Conservation (phyloP, 2,888 invertebrate species). For the Ormyrus rosae region DNA sequence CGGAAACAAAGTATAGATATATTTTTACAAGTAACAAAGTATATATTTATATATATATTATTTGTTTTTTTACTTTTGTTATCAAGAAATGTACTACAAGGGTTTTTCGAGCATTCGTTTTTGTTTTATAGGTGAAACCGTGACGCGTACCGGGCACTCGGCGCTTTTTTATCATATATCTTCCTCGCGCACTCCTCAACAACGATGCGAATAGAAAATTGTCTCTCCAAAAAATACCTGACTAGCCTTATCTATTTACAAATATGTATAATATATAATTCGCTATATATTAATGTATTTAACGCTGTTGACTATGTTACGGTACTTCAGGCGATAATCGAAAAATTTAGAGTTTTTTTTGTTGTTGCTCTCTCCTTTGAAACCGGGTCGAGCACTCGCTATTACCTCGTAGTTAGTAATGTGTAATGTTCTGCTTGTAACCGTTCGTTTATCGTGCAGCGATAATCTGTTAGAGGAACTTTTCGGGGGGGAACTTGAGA, state of each 20-base stretch:
- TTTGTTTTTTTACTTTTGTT: constrained; percentile 1
- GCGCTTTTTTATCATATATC: constrained; percentile 24
- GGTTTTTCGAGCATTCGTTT: constrained; percentile 24
- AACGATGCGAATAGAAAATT: constrained; percentile 61
- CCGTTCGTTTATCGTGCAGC: not conserved
- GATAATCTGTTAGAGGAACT: constrained; percentile 10
- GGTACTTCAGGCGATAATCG: constrained; percentile 36
- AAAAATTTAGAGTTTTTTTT: constrained; percentile 3
- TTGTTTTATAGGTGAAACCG: constrained; percentile 19
- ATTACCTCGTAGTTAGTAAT: constrained; percentile 7
- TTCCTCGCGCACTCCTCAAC: constrained; percentile 49
- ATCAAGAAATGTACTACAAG: constrained; percentile 32
- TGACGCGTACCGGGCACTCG: constrained; percentile 50
- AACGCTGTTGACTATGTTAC: not conserved
- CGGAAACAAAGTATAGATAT: constrained; percentile 15
- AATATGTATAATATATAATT: constrained; percentile 24
- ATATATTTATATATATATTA: constrained; percentile 6
- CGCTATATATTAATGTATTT: not conserved
- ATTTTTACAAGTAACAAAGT: constrained; percentile 34
- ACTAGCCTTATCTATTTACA: constrained; percentile 58
- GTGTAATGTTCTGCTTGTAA: not conserved
- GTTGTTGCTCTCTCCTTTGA: constrained; percentile 49
- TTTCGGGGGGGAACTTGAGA: not conserved
- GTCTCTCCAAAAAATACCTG: constrained; percentile 60
- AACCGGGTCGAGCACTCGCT: constrained; percentile 9